Base-by-base conservation (phyloP, 2,113 vertebrate species). In the Semicossyphus pulcher region DNA sequence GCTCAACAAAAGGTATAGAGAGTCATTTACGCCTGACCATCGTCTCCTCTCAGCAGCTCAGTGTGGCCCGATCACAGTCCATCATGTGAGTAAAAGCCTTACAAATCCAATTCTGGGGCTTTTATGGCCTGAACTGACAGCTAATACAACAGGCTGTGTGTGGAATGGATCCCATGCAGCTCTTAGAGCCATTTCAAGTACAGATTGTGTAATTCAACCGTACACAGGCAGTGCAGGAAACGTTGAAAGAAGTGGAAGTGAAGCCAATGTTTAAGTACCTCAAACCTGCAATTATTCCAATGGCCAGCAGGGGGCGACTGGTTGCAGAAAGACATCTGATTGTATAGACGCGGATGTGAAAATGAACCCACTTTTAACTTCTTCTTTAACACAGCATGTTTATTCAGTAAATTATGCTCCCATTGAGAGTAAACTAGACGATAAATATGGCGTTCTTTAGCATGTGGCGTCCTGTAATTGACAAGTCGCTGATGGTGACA, bases 1-100 rank as follows among this genome's bases (percentile, higher is more conserved):
- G 68, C 73, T 87, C 78, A 83, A 89, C 86, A 91, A 89, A 44
- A 83, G 73, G 78, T 58, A 70, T 39, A 52, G 54, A 60, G 52
- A 81, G 58, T 59, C 78, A 58, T 87, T 86, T 77, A 84, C 3
- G 51, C 76, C 61, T 42, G 81, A 78, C 72, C 78, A 64, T 84
- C 83, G 48, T 63, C 76, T 71, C 59, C 69, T 69, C 74, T 69
- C 63, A 76, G 80, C 69, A 37, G 64, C 72, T 78, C 63, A 26
- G 62, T 21, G 83, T 44, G 51, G 76, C 73, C 76, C 18, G 61
- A 86, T 88, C 83, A 59, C 64, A 49, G 65, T 80, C 81, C 64
- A 67, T 85, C 83, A 86, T 63, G 74, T 29, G 64, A 56, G 78
- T 25, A 69, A 86, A 86, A 82, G 66, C 72, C 48, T 69, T 58